Evolutionary conservation across 2,888 invertebrate genomes (phyloP).

Genomic region (Anoplius nigerrimus): DNA sequence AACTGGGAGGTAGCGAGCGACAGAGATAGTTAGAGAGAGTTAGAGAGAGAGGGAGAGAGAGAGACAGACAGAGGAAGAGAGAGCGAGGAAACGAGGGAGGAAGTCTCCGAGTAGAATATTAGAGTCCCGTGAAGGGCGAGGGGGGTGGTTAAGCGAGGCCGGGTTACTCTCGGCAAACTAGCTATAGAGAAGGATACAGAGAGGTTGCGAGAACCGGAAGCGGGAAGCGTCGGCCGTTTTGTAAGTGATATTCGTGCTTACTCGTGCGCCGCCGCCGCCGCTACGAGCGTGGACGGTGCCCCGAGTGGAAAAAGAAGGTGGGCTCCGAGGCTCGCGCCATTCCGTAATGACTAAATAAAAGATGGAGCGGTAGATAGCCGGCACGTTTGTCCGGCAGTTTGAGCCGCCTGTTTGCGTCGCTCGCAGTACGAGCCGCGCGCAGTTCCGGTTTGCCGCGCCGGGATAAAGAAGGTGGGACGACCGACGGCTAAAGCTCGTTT

Average conservation of each 20-base stretch:
- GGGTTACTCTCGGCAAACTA: constrained; percentile 16
- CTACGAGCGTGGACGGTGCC: neutral
- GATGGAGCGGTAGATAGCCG: constrained; percentile 50
- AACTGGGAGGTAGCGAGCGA: too few species aligned
- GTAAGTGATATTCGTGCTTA: neutral
- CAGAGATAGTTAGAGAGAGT: neutral
- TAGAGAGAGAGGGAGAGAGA: neutral
- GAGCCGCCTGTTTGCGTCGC: constrained; percentile 8
- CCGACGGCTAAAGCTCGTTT: constrained; percentile 13
- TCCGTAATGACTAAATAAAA: constrained; percentile 54
- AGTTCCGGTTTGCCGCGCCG: neutral
- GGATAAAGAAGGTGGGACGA: neutral
- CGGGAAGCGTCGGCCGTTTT: neutral
- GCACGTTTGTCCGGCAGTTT: constrained; percentile 16
- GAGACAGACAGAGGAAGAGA: neutral
- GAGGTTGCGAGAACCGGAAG: neutral
- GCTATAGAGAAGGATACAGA: neutral
- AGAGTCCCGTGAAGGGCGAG: constrained; percentile 1
- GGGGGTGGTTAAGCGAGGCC: constrained; percentile 10
- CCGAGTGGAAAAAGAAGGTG: constrained; percentile 15
- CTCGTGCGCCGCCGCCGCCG: neutral
- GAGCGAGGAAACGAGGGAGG: neutral
- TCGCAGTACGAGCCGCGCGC: neutral
- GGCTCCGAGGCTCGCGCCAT: constrained; percentile 24
- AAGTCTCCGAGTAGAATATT: constrained; percentile 9